Conservation (phyloP, 1,140 invertebrate genomes). For the Anagrus nilaparvatae region DNA sequence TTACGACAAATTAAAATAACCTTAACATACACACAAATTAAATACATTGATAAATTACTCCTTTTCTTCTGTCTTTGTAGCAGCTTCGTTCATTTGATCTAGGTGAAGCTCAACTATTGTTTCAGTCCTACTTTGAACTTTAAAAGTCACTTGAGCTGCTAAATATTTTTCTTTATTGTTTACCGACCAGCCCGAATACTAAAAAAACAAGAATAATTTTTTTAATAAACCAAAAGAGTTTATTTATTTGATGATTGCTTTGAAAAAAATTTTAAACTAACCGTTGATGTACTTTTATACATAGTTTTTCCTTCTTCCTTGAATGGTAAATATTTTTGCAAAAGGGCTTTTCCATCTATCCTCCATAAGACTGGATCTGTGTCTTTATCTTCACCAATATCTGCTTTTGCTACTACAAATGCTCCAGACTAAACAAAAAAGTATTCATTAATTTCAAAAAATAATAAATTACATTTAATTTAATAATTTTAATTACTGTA, state of each 20-base stretch:
- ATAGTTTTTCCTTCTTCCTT: conserved; percentile 56
- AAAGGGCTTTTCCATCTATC: conserved; percentile 67
- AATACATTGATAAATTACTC: too few relatives aligned
- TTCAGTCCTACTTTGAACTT: conserved; percentile 43
- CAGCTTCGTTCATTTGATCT: too few relatives aligned
- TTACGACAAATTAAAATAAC: neutral
- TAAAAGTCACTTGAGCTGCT: conserved; percentile 41
- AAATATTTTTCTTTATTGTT: conserved; percentile 56
- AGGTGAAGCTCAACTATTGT: conserved; percentile 45
- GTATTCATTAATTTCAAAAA: conserved; percentile 7
- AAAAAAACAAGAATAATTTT: too few relatives aligned
- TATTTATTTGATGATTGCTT: too few relatives aligned
- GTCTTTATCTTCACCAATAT: conserved; percentile 47
- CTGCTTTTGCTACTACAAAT: conserved; percentile 57
- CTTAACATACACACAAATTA: too few relatives aligned
- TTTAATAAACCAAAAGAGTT: too few relatives aligned
- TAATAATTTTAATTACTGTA: conserved; percentile 26
- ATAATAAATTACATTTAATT: neutral
- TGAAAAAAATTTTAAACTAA: conserved; percentile 34
- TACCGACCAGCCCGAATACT: conserved; percentile 61
- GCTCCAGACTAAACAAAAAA: conserved; percentile 50
- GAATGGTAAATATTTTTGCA: conserved; percentile 67
- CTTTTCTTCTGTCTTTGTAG: too few relatives aligned
- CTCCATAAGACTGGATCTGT: conserved; percentile 64
- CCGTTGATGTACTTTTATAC: conserved; percentile 67